Evolutionary conservation across 2,797 vertebrate species (phyloP).

Genomic region (Gorsachius magnificus): DNA sequence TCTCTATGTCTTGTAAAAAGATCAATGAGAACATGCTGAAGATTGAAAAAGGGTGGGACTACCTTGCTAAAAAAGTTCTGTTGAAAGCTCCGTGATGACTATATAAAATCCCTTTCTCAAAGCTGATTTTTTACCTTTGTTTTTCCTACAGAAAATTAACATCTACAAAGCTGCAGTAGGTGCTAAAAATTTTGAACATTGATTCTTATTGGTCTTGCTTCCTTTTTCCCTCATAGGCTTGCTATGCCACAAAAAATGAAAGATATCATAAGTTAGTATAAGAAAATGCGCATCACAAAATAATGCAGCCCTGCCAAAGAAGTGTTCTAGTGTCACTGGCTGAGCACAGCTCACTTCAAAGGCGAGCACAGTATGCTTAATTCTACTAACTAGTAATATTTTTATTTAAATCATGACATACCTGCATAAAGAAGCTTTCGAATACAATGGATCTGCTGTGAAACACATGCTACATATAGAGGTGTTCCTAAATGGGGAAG

Average conservation of each 20-base stretch:
- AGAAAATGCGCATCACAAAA: background rate
- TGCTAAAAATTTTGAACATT: background rate
- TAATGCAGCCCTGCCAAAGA: background rate
- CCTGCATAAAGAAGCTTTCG: constrained; percentile 92
- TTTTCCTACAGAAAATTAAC: background rate
- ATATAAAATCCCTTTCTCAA: background rate
- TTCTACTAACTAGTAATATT: background rate
- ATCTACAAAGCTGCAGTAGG: background rate
- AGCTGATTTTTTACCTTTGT: background rate
- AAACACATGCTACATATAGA: constrained; percentile 89
- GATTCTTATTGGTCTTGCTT: background rate
- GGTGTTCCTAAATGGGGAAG: constrained; percentile 93
- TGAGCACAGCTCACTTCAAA: background rate
- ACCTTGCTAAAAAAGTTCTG: background rate
- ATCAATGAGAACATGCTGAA: background rate
- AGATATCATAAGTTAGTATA: background rate
- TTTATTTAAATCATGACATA: constrained; percentile 56
- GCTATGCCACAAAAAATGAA: background rate
- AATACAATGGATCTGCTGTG: constrained; percentile 88
- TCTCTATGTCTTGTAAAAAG: background rate
- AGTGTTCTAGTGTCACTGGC: background rate
- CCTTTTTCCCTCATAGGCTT: background rate
- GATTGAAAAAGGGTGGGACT: background rate
- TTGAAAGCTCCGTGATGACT: background rate
- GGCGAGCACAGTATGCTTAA: background rate